Evolutionary conservation across 2,113 vertebrate genomes (phyloP), one percentile per base, ranked within the genome.

Genomic region (Marmota monax): DNA sequence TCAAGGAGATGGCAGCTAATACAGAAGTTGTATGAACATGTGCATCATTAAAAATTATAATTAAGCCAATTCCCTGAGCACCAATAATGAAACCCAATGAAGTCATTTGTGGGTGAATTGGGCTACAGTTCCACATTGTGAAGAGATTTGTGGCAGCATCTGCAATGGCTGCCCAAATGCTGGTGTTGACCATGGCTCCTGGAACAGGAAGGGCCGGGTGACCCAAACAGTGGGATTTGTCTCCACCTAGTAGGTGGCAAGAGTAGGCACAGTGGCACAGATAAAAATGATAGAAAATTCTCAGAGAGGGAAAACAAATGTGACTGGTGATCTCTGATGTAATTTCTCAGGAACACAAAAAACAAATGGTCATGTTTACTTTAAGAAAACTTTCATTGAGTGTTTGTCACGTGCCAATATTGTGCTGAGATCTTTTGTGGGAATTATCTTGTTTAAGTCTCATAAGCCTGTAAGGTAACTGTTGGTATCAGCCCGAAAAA

Each of bases 1-100:
- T 97, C 88, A 92, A 93, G 73, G 92, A 96, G 95, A 94, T 77
- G 45, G 63, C 61, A 94, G 84, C 61, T 95, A 89, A 95, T 86
- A 79, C 53, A 89, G 93, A 94, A 94, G 86, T 97, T 96, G 73
- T 98, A 88, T 96, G 94, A 97, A 97, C 88, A 97, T 96, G 94
- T 95, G 96, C 12, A 16, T 94, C 77, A 94, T 96, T 96, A 97
- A 92, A 96, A 92, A 88, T 79, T 94, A 39, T 95, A 97, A 98
- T 97, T 97, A 96, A 98, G 73, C 73, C 82, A 96, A 87, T 53
- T 98, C 95, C 79, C 93, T 83, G 65, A 94, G 67, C 69, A 96
- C 79, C 89, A 87, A 51, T 98, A 97, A 97, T 74, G 63, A 95
- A 95, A 95, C 76, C 39, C 70, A 92, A 72, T 95, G 92, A 95